These are phyloP conservation scores for Allobates femoralis DNA, from an alignment of 2,797 vertebrate species.

Conservation along the genomic window DNA sequence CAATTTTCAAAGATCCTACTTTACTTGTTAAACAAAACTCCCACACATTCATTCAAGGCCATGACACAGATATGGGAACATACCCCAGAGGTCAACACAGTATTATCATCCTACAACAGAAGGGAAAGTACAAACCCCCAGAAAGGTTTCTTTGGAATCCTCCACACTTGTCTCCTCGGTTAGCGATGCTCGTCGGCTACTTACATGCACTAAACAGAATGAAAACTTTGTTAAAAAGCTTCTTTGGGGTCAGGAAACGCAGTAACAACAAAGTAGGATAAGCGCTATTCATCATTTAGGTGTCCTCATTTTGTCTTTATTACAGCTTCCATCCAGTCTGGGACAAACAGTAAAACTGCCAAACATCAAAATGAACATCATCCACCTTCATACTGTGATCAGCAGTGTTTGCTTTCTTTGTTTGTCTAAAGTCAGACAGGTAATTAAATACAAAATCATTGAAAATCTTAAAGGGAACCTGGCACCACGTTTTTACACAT, in stretches of 20 bases:
- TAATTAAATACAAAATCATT: neutral
- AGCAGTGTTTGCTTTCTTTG: no score
- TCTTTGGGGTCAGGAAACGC: neutral
- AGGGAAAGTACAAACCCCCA: constrained; percentile 79
- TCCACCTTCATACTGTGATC: neutral
- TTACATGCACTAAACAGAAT: constrained; percentile 75
- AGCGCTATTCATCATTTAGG: neutral
- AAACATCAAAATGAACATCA: neutral
- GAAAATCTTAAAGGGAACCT: neutral
- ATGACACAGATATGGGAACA: neutral
- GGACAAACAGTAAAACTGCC: neutral
- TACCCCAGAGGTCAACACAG: neutral
- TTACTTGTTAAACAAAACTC: neutral
- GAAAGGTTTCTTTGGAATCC: constrained; percentile 82
- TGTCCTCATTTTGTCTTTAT: neutral
- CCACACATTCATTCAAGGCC: constrained; percentile 8
- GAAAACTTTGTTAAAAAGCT: neutral
- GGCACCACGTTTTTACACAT: no score
- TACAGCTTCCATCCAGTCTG: neutral
- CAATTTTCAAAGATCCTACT: neutral
- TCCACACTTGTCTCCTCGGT: constrained; percentile 84
- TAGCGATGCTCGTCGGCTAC: constrained; percentile 77
- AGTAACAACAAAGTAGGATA: neutral
- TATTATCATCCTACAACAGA: neutral
- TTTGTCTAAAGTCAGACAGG: no score